phyloP scores from a whole-genome alignment of 2,113 vertebrate species.

The Malurus elegans region DNA sequence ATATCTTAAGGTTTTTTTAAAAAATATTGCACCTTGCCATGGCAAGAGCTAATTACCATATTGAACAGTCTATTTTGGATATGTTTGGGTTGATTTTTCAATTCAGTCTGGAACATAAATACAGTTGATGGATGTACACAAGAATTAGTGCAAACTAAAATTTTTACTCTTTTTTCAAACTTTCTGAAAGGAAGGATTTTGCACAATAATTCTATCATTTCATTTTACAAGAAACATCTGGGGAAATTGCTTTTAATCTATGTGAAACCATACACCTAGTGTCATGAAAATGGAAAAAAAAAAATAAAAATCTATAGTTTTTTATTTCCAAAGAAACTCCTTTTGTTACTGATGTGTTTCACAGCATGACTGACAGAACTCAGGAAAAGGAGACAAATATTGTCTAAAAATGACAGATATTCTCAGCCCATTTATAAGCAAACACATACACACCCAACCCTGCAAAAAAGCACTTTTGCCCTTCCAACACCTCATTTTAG shows the following conservation, averaged over 20 bases:
- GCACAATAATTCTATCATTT: neutral
- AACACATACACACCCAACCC: neutral
- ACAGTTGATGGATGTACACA: neutral
- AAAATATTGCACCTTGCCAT: neutral
- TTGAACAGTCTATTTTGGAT: neutral
- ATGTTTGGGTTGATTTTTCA: neutral
- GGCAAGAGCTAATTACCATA: neutral
- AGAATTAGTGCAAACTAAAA: neutral
- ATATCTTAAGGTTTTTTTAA: neutral
- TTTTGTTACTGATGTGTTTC: neutral
- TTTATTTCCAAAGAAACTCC: neutral
- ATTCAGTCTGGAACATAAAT: neutral
- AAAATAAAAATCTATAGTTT: neutral
- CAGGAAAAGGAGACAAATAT: neutral
- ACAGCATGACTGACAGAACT: neutral
- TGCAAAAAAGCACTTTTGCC: neutral
- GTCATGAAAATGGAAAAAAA: neutral
- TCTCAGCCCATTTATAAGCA: neutral
- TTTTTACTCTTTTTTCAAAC: neutral
- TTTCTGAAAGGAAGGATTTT: neutral
- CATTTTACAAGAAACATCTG: neutral
- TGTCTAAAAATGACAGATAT: neutral
- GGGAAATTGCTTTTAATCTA: neutral
- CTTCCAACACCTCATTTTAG: neutral
- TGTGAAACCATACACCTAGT: neutral